These are phyloP conservation scores for Eupithecia subumbrata DNA, from an alignment of 2,888 invertebrate species.

Conservation along the genomic window DNA sequence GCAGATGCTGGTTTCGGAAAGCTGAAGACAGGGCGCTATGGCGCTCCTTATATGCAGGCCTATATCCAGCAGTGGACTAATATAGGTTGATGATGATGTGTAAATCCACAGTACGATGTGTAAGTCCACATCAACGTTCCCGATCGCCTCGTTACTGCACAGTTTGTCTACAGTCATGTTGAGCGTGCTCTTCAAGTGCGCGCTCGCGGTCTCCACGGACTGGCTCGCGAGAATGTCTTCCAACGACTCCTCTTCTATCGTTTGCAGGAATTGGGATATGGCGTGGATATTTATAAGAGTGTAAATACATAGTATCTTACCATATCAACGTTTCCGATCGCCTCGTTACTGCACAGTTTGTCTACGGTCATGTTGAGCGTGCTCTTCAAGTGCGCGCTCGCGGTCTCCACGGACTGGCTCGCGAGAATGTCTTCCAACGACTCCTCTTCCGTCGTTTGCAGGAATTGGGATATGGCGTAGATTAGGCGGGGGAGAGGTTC, in stretches of 20 bases:
- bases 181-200: slow-evolving; percentile 62
- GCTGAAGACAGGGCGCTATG: no score
- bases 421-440: slow-evolving; percentile 69
- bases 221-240: slow-evolving; percentile 71
- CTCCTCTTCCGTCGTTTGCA: slow-evolving; percentile 60
- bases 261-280: slow-evolving; percentile 66
- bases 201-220: slow-evolving; percentile 54
- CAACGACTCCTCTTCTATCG: slow-evolving; percentile 60
- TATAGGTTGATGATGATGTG: no score
- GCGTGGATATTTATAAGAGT: background rate
- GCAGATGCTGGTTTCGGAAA: no score
- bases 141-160: slow-evolving; percentile 51
- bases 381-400: slow-evolving; percentile 56
- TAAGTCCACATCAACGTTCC: slow-evolving; percentile 54
- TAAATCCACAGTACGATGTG: background rate
- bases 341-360: slow-evolving; percentile 59
- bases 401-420: slow-evolving; percentile 60
- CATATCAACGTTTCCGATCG: slow-evolving; percentile 58
- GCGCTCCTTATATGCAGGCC: no score
- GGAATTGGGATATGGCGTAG: slow-evolving; percentile 67
- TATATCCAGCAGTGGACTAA: no score
- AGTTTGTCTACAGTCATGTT: slow-evolving; percentile 63
- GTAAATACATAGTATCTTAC: slow-evolving; percentile 48
- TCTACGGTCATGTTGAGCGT: slow-evolving; percentile 61
- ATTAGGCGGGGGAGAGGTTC: slow-evolving; percentile 72